A percentile compares a stretch with the other conserved stretches of the same genome.
Conservation (phyloP, 2,888 invertebrate species). For the Pterostichus madidus region DNA sequence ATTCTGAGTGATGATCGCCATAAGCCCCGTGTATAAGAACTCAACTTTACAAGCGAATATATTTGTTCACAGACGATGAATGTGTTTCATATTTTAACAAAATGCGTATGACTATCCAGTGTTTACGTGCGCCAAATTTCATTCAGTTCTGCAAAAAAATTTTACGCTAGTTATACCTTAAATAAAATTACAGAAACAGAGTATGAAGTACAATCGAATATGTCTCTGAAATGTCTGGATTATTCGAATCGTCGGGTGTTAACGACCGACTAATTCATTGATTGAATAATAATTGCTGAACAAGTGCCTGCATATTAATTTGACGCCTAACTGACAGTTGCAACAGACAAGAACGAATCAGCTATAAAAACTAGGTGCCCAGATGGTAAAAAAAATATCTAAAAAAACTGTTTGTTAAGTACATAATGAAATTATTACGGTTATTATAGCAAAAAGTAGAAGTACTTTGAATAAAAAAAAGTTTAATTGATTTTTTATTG, state of each 20-base stretch:
- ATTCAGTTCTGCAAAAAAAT: too few species aligned
- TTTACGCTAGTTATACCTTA: too few species aligned
- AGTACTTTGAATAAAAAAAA: neutral
- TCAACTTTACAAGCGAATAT: too few species aligned
- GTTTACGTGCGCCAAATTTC: too few species aligned
- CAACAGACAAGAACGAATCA: neutral
- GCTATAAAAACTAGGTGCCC: slow-evolving; percentile 15
- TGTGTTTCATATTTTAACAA: too few species aligned
- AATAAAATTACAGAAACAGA: neutral
- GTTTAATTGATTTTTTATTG: neutral
- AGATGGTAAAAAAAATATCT: neutral
- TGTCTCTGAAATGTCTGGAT: slow-evolving; percentile 17
- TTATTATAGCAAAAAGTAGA: neutral
- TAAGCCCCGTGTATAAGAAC: too few species aligned
- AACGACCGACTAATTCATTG: slow-evolving; percentile 47
- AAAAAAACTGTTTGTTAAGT: neutral
- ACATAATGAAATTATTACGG: neutral
- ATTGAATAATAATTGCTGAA: slow-evolving; percentile 47
- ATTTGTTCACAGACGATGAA: too few species aligned
- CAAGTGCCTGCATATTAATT: slow-evolving; percentile 43
- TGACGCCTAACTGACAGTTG: slow-evolving; percentile 2
- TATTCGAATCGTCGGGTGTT: slow-evolving; percentile 2
- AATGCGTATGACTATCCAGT: too few species aligned
- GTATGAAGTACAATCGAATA: slow-evolving; percentile 9
- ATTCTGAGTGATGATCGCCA: too few species aligned